Base-by-base conservation (phyloP, 2,888 invertebrate genomes). In the Lepas anatifera region DNA sequence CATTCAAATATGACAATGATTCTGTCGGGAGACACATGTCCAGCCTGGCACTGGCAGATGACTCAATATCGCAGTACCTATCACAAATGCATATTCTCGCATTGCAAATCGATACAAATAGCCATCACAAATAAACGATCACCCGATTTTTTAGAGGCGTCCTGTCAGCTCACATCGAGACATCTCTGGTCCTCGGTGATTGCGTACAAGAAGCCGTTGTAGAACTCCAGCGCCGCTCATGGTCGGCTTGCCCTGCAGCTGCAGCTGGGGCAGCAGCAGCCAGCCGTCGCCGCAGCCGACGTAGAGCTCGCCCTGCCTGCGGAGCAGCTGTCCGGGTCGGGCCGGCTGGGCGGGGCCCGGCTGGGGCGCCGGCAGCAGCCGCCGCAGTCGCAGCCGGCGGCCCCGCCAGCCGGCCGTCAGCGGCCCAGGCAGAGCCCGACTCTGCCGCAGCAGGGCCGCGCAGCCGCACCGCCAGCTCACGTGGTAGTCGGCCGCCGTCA, bases 191-290 rank as follows among this genome's bases (percentile, higher is more conserved):
- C 64, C 25, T 43, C 58, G 13, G 67, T 18, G n/a, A 70, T 64
- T 67, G 71, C 71, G 46, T 68, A 69, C 3, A 74, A 68, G 50
- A 87, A 95, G 13, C 95, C 95, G 83, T 93, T 93, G 79, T 87
- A 87, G 82, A 96, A 96, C 78, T 92, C 92, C 75, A 80, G 76
- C 3, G n/a, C 92, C 90, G 68, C 83, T 85, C 85, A 95, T 90
- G 75, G 84, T 81, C 78, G 85, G 87, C 78, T 85, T 64, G 8
- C 72, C 72, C 25, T 72, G 71, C 69, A 74, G n/a, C 46, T 69
- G 29, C 43, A 74, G 50, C 29, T 48, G 32, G 27, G 37, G 39
- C 52, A 74, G 70, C 41, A 64, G 69, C 29, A 74, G 71, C 70
- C 71, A 72, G 18, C 73, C 71, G 67, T 72, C 71, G 22, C 32